Conservation (phyloP, 2,797 vertebrate species). For the Enteromius argenteus region DNA sequence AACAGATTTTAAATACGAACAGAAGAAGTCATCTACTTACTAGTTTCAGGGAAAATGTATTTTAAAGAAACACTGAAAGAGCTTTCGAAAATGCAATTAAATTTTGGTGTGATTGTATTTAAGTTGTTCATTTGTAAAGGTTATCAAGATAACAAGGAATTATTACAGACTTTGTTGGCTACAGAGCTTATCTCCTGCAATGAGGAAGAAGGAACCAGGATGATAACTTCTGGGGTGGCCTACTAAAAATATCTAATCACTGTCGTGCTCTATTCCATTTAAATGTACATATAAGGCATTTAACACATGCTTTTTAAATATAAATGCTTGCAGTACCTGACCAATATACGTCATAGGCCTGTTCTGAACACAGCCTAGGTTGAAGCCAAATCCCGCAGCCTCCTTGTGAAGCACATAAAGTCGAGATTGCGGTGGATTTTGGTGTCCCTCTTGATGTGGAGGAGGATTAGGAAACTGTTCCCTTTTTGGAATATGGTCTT, state of each 20-base stretch:
- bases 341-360: slow-evolving; percentile 59
- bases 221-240: background rate
- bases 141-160: background rate
- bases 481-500: slow-evolving; percentile 51
- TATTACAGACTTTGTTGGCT: background rate
- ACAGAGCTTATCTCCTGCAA: background rate
- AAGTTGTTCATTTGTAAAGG: background rate
- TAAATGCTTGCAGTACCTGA: slow-evolving; percentile 71
- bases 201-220: background rate
- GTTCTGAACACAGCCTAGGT: slow-evolving; percentile 64
- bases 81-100: background rate
- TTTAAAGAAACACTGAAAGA: background rate
- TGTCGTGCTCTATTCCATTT: background rate
- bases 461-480: slow-evolving; percentile 26
- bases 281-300: background rate
- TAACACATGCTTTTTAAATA: background rate
- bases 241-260: background rate
- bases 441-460: slow-evolving; percentile 22
- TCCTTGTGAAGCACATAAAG: slow-evolving; percentile 60
- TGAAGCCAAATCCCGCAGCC: slow-evolving; percentile 63
- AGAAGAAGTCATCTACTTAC: background rate
- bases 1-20: background rate
- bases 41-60: background rate
- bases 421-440: slow-evolving; percentile 46
- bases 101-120: background rate